Conservation (phyloP, 2,797 vertebrate species). For the Eutrigla gurnardus region DNA sequence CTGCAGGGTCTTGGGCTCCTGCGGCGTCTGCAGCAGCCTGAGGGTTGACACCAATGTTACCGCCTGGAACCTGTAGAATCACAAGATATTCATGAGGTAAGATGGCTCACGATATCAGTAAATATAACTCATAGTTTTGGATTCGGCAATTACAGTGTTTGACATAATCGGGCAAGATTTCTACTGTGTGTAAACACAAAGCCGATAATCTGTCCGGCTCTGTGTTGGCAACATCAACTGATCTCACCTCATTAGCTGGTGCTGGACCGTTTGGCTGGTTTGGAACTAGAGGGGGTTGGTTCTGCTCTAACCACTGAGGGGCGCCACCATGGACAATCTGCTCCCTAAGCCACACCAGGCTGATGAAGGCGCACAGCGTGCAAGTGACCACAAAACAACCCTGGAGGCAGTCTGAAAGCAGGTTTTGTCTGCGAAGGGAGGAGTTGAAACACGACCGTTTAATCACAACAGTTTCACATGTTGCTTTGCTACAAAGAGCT, state of each 20-base stretch:
- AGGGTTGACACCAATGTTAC: constrained; percentile 87
- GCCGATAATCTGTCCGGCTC: background rate
- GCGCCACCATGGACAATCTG: constrained; percentile 97
- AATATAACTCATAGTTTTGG: background rate
- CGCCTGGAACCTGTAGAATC: constrained; percentile 83
- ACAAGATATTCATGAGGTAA: background rate
- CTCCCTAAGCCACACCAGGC: constrained; percentile 97
- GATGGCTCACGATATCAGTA: background rate
- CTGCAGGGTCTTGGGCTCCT: constrained; percentile 43
- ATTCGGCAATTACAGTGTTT: background rate
- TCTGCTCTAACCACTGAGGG: constrained; percentile 96
- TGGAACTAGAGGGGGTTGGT: constrained; percentile 84
- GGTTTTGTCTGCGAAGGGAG: constrained; percentile 89
- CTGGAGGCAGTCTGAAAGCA: constrained; percentile 96
- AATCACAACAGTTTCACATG: background rate
- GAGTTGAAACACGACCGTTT: background rate
- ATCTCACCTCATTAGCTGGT: constrained; percentile 89
- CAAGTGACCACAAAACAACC: constrained; percentile 98
- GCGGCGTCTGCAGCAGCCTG: constrained; percentile 83
- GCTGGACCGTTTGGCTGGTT: constrained; percentile 88
- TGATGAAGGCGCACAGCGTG: constrained; percentile 97
- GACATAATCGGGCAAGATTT: background rate
- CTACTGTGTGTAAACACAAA: constrained; percentile 6
- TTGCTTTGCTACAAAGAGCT: background rate
- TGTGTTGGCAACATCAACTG: background rate